phyloP scores from a whole-genome alignment of 2,113 vertebrate genomes.

The Neogobius melanostomus region DNA sequence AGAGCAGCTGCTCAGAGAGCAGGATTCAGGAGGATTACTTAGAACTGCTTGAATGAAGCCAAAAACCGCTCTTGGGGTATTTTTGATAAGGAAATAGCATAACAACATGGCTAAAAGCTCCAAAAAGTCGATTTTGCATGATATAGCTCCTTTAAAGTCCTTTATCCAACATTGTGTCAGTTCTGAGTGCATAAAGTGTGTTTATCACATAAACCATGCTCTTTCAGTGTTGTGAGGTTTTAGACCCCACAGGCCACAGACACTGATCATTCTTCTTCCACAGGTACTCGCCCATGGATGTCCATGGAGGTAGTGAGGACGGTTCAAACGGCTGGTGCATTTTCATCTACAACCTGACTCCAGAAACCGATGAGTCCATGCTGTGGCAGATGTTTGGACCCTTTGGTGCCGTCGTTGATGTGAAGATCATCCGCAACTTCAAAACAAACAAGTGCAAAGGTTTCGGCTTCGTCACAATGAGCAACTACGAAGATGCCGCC shows the following conservation, averaged over 20 bases:
- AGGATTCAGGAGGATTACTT: too few species aligned
- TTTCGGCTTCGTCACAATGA: slow-evolving; percentile 98
- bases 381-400: slow-evolving; percentile 99
- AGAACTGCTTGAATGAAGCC: too few species aligned
- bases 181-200: too few species aligned
- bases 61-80: too few species aligned
- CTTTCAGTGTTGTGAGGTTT: too few species aligned
- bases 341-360: slow-evolving; percentile 97
- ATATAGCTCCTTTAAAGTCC: too few species aligned
- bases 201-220: too few species aligned
- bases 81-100: too few species aligned
- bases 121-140: too few species aligned
- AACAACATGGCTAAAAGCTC: too few species aligned
- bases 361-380: slow-evolving; percentile 95
- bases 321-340: slow-evolving; percentile 93
- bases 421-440: slow-evolving; percentile 98
- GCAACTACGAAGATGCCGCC: slow-evolving; percentile 97
- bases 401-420: slow-evolving; percentile 95
- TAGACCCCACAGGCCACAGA: neutral
- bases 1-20: too few species aligned
- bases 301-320: slow-evolving; percentile 90
- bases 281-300: slow-evolving; percentile 98
- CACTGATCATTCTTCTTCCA: slow-evolving; percentile 30
- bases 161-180: too few species aligned
- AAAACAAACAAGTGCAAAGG: slow-evolving; percentile 99